These are phyloP conservation scores for Spizella passerina DNA, from an alignment of 2,797 vertebrate genomes.

Conservation along the genomic window DNA sequence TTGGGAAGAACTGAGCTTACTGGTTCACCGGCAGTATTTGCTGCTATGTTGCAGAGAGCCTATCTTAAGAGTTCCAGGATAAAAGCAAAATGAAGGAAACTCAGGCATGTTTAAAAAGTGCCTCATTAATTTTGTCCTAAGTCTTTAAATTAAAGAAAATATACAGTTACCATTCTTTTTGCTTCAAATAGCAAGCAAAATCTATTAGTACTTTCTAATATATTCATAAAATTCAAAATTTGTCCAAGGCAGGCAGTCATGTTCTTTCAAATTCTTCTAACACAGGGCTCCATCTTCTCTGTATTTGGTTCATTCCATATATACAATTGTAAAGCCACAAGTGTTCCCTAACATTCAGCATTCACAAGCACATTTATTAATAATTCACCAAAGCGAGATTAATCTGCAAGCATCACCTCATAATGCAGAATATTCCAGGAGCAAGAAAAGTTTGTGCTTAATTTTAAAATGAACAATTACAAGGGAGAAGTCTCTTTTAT, in stretches of 20 bases:
- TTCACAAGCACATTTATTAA: background rate
- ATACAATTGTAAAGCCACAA: background rate
- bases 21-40: background rate
- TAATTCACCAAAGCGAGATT: background rate
- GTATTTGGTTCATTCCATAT: background rate
- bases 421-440: background rate
- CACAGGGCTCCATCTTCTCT: background rate
- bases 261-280: background rate
- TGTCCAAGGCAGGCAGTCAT: background rate
- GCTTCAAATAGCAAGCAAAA: background rate
- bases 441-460: background rate
- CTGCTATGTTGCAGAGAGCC: background rate
- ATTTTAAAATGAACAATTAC: background rate
- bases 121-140: background rate
- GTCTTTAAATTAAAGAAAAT: background rate
- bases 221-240: background rate
- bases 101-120: background rate
- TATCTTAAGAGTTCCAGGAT: background rate
- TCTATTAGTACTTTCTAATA: background rate
- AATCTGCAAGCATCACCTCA: background rate
- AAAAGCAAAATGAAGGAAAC: background rate
- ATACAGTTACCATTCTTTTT: background rate
- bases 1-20: slow-evolving; percentile 6
- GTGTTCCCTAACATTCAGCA: background rate
- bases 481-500: background rate